Base-by-base conservation (phyloP, 2,797 vertebrate genomes). In the Tragopan temminckii region DNA sequence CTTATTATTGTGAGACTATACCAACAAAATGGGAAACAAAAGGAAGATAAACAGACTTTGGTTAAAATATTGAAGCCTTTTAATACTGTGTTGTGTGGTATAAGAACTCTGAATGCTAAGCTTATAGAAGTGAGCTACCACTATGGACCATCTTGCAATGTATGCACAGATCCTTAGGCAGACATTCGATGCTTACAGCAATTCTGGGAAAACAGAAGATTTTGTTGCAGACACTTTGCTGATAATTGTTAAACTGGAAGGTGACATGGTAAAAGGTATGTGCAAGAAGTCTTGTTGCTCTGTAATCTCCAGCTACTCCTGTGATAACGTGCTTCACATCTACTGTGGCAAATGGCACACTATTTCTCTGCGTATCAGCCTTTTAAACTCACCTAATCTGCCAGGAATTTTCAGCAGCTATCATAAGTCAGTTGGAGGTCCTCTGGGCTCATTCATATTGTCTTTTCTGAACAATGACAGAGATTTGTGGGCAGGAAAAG, bases 91-190 rank as follows among this genome's bases (percentile, higher is more conserved):
- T 46, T 74, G 23, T n/a, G 45, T 29, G 2, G 5, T 40, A 1
- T 42, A 59, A 89, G 74, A 71, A 7, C 11, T 63, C 38, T 74
- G n/a, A 78, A 58, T 24, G 13, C 8, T 70, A 46, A 58, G 43
- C 2, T 58, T 48, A 13, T 0, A 69, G 14, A n/a, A 1, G 0
- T 14, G 23, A 80, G 8, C 8, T 71, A 9, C 63, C 36, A 80
- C 18, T 40, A 21, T 31, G 12, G 38, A 3, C 15, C 64, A 80
- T 70, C 16, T 5, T 55, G 10, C 13, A 84, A 57, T 9, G 11
- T 55, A 69, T 70, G 15, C 24, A 36, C 35, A 71, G 33, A 55
- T 52, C 18, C 27, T 52, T 48, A 64, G 36, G 24, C 4, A 70
- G 19, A 61, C 17, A 25, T 2, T 11, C 31, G 31, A 35, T 46